A percentile compares a stretch with the other conserved stretches of the same genome.
These are phyloP conservation scores for Mamestra configurata DNA, from an alignment of 1,140 invertebrate species.

Conservation along the genomic window DNA sequence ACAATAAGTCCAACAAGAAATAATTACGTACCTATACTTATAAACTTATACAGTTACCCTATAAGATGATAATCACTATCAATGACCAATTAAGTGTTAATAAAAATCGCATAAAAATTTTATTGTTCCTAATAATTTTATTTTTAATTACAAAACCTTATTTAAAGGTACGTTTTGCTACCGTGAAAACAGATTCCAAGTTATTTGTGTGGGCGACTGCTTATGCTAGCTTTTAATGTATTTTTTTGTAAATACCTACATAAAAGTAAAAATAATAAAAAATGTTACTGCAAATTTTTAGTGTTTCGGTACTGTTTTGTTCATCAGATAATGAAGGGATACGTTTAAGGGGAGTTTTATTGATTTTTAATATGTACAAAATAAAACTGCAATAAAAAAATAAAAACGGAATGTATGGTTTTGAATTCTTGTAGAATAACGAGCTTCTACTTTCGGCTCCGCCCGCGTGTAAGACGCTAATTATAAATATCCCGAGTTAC, in stretches of 20 bases:
- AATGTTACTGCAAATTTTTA: not conserved
- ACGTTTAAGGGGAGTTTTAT: not conserved
- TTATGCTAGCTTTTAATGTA: not conserved
- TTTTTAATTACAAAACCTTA: slow-evolving; percentile 5
- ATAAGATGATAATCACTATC: slow-evolving; percentile 20
- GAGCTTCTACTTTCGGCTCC: too few species aligned
- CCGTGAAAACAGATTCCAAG: not conserved
- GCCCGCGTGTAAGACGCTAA: too few species aligned
- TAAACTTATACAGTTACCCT: too few species aligned
- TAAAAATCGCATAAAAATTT: slow-evolving; percentile 16
- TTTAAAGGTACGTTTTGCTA: not conserved
- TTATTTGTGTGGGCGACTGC: not conserved
- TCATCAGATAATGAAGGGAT: not conserved
- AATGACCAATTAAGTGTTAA: not conserved
- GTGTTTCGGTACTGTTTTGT: not conserved
- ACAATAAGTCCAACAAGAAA: not conserved
- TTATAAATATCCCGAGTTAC: too few species aligned
- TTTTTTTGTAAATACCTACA: not conserved
- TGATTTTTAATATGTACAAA: not conserved
- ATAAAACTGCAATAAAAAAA: too few species aligned
- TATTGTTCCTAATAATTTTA: not conserved
- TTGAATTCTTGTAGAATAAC: too few species aligned
- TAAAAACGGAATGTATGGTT: too few species aligned
- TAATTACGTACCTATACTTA: too few species aligned
- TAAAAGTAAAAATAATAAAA: not conserved